Evolutionary conservation across 1,140 invertebrate genomes (phyloP), one percentile per base, ranked within the genome.

Genomic region (Galleria mellonella): DNA sequence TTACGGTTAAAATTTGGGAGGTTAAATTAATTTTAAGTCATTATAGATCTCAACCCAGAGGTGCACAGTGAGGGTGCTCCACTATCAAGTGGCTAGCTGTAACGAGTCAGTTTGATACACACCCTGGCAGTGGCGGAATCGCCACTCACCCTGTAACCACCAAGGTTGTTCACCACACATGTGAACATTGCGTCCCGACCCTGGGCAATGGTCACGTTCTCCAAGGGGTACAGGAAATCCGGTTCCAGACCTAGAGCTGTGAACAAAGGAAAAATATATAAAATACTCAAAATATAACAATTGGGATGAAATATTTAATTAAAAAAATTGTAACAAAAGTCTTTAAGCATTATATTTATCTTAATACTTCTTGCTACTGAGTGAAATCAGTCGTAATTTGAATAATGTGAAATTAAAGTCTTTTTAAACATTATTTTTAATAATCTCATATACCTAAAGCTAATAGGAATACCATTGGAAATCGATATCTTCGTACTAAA

Each of bases 131-230:
- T 90, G 88, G 91, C 89, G 88, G 91, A 90, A 87, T 93, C 93
- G 89, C 92, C 92, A 95, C 93, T 94, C 93, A 96, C 94, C 93
- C 94, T 93, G 90, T 95, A 94, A 91, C 94, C 93, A 74, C 94
- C 94, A 72, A 96, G 90, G 89, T 96, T 94, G 88, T 94, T 94
- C 62, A 96, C 94, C 69, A 95, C 92, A 72, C 94, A 96, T 48
- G 94, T 96, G 86, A 96, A 95, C 62, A 93, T 94, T 51, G 94
- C 94, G 83, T 96, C 94, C 61, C 94, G 89, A 39, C 94, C 94
- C 79, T 95, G 93, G 39, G 94, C 90, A 55, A 95, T 93, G 52
- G 94, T 95, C 77, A 96, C 90, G 88, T 96, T 96, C 87, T 94
- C 91, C 88, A 96, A 85, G 29, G 94, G 94, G 68, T 91, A 92